These are phyloP conservation scores for Leptopilina myrica DNA, from an alignment of 2,888 invertebrate genomes.

Conservation along the genomic window DNA sequence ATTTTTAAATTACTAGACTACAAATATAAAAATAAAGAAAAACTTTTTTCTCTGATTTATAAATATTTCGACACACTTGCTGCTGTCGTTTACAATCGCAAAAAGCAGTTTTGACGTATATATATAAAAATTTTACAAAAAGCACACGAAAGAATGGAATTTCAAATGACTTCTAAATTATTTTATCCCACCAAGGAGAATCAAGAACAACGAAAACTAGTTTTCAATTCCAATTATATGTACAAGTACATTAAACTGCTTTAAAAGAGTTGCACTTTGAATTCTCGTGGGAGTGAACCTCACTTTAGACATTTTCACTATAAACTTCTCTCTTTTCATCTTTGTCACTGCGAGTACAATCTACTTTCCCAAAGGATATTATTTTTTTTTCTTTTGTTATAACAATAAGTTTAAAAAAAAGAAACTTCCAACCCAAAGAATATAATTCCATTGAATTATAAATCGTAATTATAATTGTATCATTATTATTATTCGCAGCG, in stretches of 20 bases:
- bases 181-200: neutral
- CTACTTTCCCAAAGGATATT: neutral
- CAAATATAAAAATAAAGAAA: no score
- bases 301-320: neutral
- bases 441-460: neutral
- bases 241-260: neutral
- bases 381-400: neutral
- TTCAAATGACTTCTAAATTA: slow-evolving; percentile 5
- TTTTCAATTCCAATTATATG: neutral
- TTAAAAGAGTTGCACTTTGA: slow-evolving; percentile 33
- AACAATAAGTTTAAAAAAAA: neutral
- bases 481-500: neutral
- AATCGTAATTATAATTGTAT: neutral
- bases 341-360: slow-evolving; percentile 25
- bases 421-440: neutral
- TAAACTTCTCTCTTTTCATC: slow-evolving; percentile 19
- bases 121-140: slow-evolving; percentile 14
- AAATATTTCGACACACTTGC: no score
- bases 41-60: no score
- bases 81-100: no score
- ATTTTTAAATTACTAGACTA: no score
- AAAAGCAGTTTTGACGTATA: no score
- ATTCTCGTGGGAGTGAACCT: neutral
- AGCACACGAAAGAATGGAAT: neutral
- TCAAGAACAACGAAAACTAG: neutral